These are phyloP conservation scores for Andrena flavipes DNA, from an alignment of 2,888 invertebrate genomes.

Conservation along the genomic window DNA sequence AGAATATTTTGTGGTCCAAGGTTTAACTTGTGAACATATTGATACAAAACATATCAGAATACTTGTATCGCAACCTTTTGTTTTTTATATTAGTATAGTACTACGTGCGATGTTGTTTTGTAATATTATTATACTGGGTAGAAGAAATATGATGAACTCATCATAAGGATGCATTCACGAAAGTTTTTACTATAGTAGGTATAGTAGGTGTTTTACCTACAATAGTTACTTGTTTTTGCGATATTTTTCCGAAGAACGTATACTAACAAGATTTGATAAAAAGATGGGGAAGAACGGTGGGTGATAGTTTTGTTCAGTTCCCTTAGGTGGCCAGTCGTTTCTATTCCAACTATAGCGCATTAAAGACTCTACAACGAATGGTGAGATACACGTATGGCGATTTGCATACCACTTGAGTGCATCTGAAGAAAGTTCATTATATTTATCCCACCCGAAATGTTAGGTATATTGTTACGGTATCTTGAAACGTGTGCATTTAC, in stretches of 20 bases:
- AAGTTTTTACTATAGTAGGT: neutral
- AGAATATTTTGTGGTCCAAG: conserved; percentile 13
- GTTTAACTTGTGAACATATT: conserved; percentile 38
- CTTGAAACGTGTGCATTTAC: conserved; percentile 40
- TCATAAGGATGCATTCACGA: neutral
- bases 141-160: neutral
- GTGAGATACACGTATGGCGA: too few species aligned
- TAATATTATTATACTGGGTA: conserved; percentile 29
- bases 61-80: conserved; percentile 45
- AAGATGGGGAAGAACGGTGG: too few species aligned
- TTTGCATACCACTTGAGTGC: neutral
- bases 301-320: too few species aligned
- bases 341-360: too few species aligned
- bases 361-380: too few species aligned
- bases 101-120: conserved; percentile 42
- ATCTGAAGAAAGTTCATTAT: neutral
- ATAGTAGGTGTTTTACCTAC: neutral
- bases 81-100: conserved; percentile 42
- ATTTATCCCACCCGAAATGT: conserved; percentile 1
- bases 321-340: too few species aligned
- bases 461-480: conserved; percentile 7
- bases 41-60: conserved; percentile 50
- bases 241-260: too few species aligned
- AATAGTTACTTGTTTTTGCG: too few species aligned
- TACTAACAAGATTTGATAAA: too few species aligned